These are phyloP conservation scores for Podilymbus podiceps DNA, from an alignment of 2,113 vertebrate genomes.

Conservation along the genomic window DNA sequence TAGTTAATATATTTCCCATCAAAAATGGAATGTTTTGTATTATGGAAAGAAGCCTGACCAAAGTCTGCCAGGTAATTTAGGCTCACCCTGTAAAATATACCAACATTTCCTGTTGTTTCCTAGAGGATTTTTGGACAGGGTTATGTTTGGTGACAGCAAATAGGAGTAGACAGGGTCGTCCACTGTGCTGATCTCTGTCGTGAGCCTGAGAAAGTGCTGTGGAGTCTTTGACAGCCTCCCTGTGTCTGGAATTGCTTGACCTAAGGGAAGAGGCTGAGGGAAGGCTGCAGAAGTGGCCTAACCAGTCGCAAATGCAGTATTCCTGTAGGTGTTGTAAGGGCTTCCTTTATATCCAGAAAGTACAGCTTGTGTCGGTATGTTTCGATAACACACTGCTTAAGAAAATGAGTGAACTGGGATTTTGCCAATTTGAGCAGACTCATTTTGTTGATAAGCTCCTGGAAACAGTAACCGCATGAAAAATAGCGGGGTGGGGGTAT, in stretches of 20 bases:
- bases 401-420: slow-evolving; percentile 11
- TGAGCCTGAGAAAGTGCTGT: not conserved
- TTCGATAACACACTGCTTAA: not conserved
- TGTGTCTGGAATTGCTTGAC: not conserved
- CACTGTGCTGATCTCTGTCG: not conserved
- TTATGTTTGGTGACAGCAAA: not conserved
- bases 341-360: slow-evolving; percentile 20
- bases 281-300: not conserved
- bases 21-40: not conserved
- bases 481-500: not conserved
- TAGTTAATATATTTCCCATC: not conserved
- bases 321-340: not conserved
- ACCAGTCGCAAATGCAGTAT: not conserved
- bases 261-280: not conserved
- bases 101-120: not conserved
- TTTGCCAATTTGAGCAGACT: slow-evolving; percentile 23
- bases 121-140: not conserved
- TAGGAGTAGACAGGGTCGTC: not conserved
- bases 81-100: not conserved
- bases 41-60: not conserved
- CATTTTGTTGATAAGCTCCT: slow-evolving; percentile 30
- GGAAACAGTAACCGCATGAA: not conserved
- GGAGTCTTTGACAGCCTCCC: not conserved
- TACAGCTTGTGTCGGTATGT: not conserved
- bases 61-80: not conserved